Conservation (phyloP, 2,888 invertebrate species). For the Tromatobia lineatoria region DNA sequence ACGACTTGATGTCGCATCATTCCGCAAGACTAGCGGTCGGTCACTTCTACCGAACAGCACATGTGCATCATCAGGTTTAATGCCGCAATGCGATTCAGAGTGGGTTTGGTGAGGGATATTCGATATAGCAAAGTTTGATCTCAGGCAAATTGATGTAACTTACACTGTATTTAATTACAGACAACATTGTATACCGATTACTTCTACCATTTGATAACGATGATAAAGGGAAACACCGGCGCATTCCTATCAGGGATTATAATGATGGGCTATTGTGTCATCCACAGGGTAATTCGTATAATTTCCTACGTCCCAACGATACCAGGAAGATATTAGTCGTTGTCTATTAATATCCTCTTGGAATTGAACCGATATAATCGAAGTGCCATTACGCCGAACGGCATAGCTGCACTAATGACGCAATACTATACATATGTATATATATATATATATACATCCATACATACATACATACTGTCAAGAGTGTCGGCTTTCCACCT, state of each 20-base stretch:
- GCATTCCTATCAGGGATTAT: not conserved
- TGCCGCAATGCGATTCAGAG: not conserved
- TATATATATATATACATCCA: slow-evolving; percentile 44
- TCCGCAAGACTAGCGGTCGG: not conserved
- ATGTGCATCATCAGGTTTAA: no score
- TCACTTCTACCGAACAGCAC: not conserved
- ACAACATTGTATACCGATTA: not conserved
- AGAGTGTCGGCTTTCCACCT: slow-evolving; percentile 39
- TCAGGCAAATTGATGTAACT: slow-evolving; percentile 4
- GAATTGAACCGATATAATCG: slow-evolving; percentile 48
- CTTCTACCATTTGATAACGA: not conserved
- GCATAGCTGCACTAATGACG: slow-evolving; percentile 72
- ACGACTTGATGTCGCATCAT: not conserved
- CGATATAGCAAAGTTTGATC: not conserved
- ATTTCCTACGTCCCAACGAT: slow-evolving; percentile 40
- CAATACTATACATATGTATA: slow-evolving; percentile 67
- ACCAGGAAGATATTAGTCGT: slow-evolving; percentile 42
- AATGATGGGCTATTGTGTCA: slow-evolving; percentile 8
- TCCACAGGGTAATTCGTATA: slow-evolving; percentile 27
- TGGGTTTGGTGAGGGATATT: not conserved
- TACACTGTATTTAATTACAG: not conserved
- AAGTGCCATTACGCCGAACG: slow-evolving; percentile 16
- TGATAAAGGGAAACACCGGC: not conserved
- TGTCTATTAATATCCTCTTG: slow-evolving; percentile 31
- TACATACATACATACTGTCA: slow-evolving; percentile 38